phyloP scores from a whole-genome alignment of 2,113 vertebrate species.

The Cephalopholis sonnerati region DNA sequence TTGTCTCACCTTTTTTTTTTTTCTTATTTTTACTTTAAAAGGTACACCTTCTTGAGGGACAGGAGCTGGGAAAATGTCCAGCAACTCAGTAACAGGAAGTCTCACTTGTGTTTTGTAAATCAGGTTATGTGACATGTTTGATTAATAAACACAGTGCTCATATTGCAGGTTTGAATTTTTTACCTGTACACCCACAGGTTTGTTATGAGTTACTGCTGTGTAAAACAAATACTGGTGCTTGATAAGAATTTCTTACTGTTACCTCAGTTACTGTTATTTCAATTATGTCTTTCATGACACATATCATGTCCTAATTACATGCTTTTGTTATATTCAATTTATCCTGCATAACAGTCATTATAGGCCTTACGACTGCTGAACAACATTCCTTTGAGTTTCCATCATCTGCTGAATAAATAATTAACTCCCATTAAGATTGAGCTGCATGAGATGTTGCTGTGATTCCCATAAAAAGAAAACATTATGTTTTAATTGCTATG shows the following conservation, averaged over 20 bases:
- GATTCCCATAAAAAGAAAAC: not conserved
- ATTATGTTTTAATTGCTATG: not conserved
- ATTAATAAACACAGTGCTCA: no score
- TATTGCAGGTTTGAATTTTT: not conserved
- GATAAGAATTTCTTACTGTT: not conserved
- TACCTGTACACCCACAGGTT: not conserved
- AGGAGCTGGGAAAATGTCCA: not conserved
- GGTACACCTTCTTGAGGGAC: not conserved
- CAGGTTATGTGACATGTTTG: no score
- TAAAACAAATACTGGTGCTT: no score
- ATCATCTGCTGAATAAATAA: not conserved
- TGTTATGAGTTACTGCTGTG: not conserved
- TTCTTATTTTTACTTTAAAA: no score
- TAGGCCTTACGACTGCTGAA: not conserved
- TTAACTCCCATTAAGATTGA: accelerated
- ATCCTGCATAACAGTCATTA: not conserved
- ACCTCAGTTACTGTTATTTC: not conserved
- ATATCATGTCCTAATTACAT: not conserved
- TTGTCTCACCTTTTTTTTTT: not conserved
- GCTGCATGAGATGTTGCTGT: not conserved
- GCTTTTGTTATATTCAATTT: not conserved
- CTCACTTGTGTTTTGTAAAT: not conserved
- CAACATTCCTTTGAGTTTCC: not conserved
- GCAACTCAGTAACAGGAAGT: not conserved
- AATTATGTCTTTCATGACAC: not conserved